phyloP scores from a whole-genome alignment of 2,113 vertebrate species.

The Austrofundulus limnaeus region DNA sequence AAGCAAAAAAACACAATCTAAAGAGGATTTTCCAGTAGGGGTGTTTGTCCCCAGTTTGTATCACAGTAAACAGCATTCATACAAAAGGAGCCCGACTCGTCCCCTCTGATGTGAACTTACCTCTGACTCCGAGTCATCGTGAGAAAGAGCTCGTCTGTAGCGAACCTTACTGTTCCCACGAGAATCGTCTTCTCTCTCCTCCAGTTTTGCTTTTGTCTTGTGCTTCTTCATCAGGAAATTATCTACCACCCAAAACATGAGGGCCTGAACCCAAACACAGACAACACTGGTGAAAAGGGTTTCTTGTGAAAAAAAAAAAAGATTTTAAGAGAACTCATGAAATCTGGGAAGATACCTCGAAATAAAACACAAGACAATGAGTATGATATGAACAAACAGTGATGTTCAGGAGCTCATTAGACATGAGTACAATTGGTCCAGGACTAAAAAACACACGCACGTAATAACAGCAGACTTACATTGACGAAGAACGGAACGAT shows the following conservation, averaged over 20 bases:
- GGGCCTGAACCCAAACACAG: slow-evolving; percentile 76
- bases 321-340: neutral
- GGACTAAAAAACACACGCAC: neutral
- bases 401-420: neutral
- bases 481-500: slow-evolving; percentile 98
- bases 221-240: slow-evolving; percentile 99
- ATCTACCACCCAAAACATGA: slow-evolving; percentile 99
- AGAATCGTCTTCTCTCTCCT: slow-evolving; percentile 91
- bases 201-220: slow-evolving; percentile 96
- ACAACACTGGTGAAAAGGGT: neutral
- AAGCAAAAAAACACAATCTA: neutral
- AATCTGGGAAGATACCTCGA: too few species aligned
- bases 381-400: neutral
- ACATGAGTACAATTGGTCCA: neutral
- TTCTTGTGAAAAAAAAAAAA: neutral
- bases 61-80: neutral
- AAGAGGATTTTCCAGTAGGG: too few species aligned
- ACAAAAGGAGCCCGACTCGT: neutral
- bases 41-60: neutral
- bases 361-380: neutral
- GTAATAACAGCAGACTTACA: slow-evolving; percentile 77
- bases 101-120: too few species aligned
- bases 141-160: slow-evolving; percentile 93
- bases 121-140: slow-evolving; percentile 97
- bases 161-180: slow-evolving; percentile 92